These are phyloP conservation scores for Sisyra nigra DNA, from an alignment of 2,888 invertebrate genomes.

Conservation along the genomic window DNA sequence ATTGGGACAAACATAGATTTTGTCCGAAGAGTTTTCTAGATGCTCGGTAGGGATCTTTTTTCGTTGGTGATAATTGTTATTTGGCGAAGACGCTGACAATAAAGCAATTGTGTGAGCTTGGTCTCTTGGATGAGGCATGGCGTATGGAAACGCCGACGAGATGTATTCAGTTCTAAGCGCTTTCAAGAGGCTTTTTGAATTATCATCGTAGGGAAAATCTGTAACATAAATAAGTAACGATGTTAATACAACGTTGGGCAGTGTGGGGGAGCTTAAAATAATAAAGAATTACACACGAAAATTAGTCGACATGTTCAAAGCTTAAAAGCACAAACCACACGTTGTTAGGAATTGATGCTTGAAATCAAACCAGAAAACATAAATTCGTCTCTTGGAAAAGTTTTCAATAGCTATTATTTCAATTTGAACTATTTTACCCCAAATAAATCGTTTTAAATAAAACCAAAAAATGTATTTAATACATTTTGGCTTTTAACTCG, in stretches of 20 bases:
- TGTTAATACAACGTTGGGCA: not conserved
- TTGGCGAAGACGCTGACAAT: not conserved
- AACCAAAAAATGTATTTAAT: too few relatives aligned
- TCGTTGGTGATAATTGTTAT: not conserved
- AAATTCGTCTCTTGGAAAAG: too few relatives aligned
- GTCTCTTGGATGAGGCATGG: constrained; percentile 1
- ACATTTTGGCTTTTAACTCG: too few relatives aligned
- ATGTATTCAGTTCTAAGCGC: constrained; percentile 7
- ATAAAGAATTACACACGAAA: not conserved
- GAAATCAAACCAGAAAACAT: too few relatives aligned
- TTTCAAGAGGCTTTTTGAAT: constrained; percentile 7
- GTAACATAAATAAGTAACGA: constrained; percentile 4
- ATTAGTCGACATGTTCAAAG: not conserved
- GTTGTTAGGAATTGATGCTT: too few relatives aligned
- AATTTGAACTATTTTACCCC: too few relatives aligned
- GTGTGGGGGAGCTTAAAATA: not conserved
- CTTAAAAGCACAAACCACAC: not conserved
- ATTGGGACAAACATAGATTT: constrained; percentile 14
- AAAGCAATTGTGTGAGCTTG: not conserved
- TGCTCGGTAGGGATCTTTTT: not conserved
- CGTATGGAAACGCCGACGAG: constrained; percentile 7
- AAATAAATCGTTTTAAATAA: too few relatives aligned
- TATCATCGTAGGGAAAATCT: constrained; percentile 8
- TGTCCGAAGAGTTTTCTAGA: not conserved
- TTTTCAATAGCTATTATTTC: too few relatives aligned